Evolutionary conservation across 2,113 vertebrate species (phyloP), one percentile per base, ranked within the genome.

Genomic region (Plestiodon gilberti): DNA sequence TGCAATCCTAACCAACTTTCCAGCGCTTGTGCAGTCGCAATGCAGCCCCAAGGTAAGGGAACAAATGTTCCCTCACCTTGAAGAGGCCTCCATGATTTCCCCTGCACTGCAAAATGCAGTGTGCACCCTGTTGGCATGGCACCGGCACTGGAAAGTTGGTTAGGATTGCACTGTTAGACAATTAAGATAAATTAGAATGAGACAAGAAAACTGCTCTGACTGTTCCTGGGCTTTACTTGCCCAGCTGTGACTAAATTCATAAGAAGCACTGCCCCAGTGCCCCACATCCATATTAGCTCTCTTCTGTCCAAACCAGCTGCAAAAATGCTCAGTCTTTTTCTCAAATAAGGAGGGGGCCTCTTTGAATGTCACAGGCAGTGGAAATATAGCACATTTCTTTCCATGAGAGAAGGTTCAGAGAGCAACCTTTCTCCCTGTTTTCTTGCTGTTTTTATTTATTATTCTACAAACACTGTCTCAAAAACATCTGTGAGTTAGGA

Each of bases 281-380:
- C n/a, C 10, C 9, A 43, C 40, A 0, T n/a, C 1, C 28, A 4
- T 4, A 67, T 55, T 25, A 88, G 35, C 1, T 83, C 1, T 83
- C 20, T 87, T 94, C 70, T 80, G 4, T 79, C 38, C 20, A 70
- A 93, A 48, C 43, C 2, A 77, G 3, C 40, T 88, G 62, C 5
- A 87, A 91, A n/a, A 94, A 77, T 82, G 40, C 14, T 83, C n/a
- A 30, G 90, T 93, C 62, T 69, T 91, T 84, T 65, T 89, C 11
- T 76, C 71, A 89, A 90, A 55, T 1, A 48, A 6, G 81, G 13
- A 0, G 22, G 28, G 15, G 91, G 0, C 6, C 62, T 40, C 2
- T 52, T 75, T 69, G 25, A 11, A 59, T 67, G 76, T 10, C 65
- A 52, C 11, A 2, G 70, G 35, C 1, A 74, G 4, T 77, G 4